Base-by-base conservation (phyloP, 2,888 invertebrate genomes). In the Gonocerus acuteangulatus region DNA sequence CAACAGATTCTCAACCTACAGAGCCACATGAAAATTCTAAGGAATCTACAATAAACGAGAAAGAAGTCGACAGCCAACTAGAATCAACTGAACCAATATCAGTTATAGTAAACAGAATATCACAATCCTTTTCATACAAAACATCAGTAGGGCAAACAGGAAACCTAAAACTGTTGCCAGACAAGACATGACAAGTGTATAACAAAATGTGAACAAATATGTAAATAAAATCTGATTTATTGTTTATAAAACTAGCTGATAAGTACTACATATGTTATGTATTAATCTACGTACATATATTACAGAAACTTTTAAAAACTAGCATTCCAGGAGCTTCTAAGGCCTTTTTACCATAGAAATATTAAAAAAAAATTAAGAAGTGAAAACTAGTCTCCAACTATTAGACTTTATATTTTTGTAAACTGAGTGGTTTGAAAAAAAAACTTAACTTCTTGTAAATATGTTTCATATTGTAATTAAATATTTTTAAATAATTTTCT, bases 51-150 rank as follows among this genome's bases (percentile, higher is more conserved):
- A 42, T 22, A 1, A 54, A 22, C 15, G 44, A 54, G 2, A 60
- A 57, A 57, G 48, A 61, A 2, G 18, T 15, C 0, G 57, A 62
- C 23, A 49, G 47, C 16, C 36, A 52, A 15, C 19, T 23, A 18
- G 49, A 61, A 36, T 23, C 22, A 2, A 44, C 60, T 22, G 65
- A 65, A 21, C 63, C 67, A 13, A 60, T 66, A 15, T 67, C 67
- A 3, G 48, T 67, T 6, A 63, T 67, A 2, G 62, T 66, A 21
- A 66, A 67, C 22, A 58, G 65, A 47, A 65, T 66, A 48, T 67
- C 67, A 13, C 64, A 65, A 27, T 65, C 67, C 6, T 60, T 61
- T 34, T 66, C 67, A 0, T 66, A 62, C 47, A 66, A 60, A 63
- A 67, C 65, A 19, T 58, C 67, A 4, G 45, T n/a, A 15, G 66